Evolutionary conservation across 2,113 vertebrate species (phyloP), one percentile per base, ranked within the genome.

Genomic region (Mormoops blainvillei): DNA sequence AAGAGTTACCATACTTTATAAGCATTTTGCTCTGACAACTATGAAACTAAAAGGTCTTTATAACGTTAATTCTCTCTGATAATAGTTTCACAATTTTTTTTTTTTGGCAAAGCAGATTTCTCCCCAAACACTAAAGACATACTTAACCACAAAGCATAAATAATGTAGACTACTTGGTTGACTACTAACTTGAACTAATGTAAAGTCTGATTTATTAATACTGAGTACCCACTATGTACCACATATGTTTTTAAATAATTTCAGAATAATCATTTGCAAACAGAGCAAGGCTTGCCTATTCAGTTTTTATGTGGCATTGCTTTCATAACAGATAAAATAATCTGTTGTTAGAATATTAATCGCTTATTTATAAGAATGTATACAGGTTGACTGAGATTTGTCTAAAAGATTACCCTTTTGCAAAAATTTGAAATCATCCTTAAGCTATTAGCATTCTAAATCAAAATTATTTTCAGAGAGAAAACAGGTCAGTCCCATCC

Each of bases 151-250:
- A 87, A 68, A 95, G 38, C 7, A 54, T 61, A 78, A 91, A 91
- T 77, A 41, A 93, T 54, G 58, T 45, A 71, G 38, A 50, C 6
- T 87, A 74, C 26, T 71, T 83, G n/a, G n/a, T 12, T 65, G 50
- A 76, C 65, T 65, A 80, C 13, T 48, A 89, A 68, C 28, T 9
- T 80, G 45, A 86, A 56, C 68, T 74, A 83, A 9, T 16, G 0
- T 80, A 70, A 89, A 81, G 65, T n/a, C 67, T 92, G 87, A 92
- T 80, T 74, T 84, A 65, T 63, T 74, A 95, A 78, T 54, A 43
- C 50, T 54, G 13, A 71, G 15, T 67, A 45, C 6, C 22, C 19
- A 68, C 20, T 83, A 28, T 11, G 77, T 15, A 80, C 43, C 70
- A 67, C 7, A 18, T 16, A 50, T 41, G 26, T 38, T 94, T 91